Evolutionary conservation across 1,140 invertebrate genomes (phyloP).

Genomic region (Drosophila erecta): DNA sequence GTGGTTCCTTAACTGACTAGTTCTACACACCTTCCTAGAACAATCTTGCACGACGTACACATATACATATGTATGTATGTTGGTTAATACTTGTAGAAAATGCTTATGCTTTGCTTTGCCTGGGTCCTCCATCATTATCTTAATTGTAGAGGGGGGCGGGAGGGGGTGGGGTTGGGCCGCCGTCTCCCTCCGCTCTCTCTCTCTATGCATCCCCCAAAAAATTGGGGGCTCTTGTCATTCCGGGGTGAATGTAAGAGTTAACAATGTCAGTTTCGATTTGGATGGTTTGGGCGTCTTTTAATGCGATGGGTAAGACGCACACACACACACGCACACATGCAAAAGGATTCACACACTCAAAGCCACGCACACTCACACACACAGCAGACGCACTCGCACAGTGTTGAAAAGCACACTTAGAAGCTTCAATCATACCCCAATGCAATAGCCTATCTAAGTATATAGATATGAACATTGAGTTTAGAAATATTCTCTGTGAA

Average conservation of each 20-base stretch:
- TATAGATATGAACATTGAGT: not conserved
- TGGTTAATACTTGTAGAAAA: slow-evolving; percentile 66
- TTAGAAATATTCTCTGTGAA: not conserved
- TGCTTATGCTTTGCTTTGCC: slow-evolving; percentile 34
- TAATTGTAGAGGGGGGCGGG: slow-evolving; percentile 25
- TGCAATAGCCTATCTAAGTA: not conserved
- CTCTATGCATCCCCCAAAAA: not conserved
- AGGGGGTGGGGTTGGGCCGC: slow-evolving; percentile 39
- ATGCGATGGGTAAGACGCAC: slow-evolving; percentile 51
- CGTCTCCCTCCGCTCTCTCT: slow-evolving; percentile 30
- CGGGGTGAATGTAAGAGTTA: slow-evolving; percentile 82
- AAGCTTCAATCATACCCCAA: not conserved
- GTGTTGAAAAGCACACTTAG: not conserved
- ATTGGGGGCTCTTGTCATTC: slow-evolving; percentile 35
- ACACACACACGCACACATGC: slow-evolving; percentile 10
- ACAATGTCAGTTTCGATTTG: slow-evolving; percentile 82
- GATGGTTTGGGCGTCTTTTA: slow-evolving; percentile 44
- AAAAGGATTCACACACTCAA: not conserved
- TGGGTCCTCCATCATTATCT: not conserved
- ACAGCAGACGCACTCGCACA: slow-evolving; percentile 4
- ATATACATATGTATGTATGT: slow-evolving; percentile 2
- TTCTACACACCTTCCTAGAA: slow-evolving; percentile 13
- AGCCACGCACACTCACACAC: too few species aligned
- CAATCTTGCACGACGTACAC: not conserved
- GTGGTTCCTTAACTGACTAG: slow-evolving; percentile 20